Evolutionary conservation across 2,113 vertebrate species (phyloP), one percentile per base, ranked within the genome.

Genomic region (Xiphias gladius): DNA sequence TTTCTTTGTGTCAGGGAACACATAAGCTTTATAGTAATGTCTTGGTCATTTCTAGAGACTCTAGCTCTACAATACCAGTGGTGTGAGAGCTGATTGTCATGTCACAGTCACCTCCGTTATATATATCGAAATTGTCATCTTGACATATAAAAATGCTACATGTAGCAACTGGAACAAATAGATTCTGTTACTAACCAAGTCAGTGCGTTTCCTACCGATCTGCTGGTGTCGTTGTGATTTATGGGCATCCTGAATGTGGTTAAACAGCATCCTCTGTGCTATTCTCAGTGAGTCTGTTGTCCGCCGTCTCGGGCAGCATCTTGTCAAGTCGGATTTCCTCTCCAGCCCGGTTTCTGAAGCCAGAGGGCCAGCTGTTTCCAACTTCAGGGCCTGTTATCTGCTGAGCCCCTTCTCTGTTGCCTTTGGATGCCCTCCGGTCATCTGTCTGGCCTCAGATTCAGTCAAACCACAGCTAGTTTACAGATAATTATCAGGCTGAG

Each of bases 401-500:
- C 79, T 16, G 78, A 83, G 75, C 73, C 54, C 58, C 55, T n/a
- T 83, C 86, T 76, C 80, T 67, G 48, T 75, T 83, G 88, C 89
- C 86, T 87, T 70, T 89, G 73, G 88, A 79, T 78, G 58, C 84
- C 86, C 85, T 87, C 80, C 26, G 75, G 74, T 84, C 62, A 11
- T 76, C 73, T 55, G 83, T 52, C 80, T 82, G 86, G 86, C 69
- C 73, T 86, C 83, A 85, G 80, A 88, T 87, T 82, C 68, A 71
- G 77, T 87, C 57, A 72, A 88, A 89, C 66, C 30, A 28, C 85
- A 73, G 87, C 86, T 66, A 85, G 88, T 86, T 87, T 86, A 85
- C 80, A 80, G 89, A 91, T 93, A 91, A 91, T 92, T 87, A 92
- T 91, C 80, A 76, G 86, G 73, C 79, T 30, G 37, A 67, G 86